Percentiles rank a stretch among this genome's conserved stretches.
phyloP scores from a whole-genome alignment of 2,797 vertebrate genomes.

The Otolemur crassicaudatus region DNA sequence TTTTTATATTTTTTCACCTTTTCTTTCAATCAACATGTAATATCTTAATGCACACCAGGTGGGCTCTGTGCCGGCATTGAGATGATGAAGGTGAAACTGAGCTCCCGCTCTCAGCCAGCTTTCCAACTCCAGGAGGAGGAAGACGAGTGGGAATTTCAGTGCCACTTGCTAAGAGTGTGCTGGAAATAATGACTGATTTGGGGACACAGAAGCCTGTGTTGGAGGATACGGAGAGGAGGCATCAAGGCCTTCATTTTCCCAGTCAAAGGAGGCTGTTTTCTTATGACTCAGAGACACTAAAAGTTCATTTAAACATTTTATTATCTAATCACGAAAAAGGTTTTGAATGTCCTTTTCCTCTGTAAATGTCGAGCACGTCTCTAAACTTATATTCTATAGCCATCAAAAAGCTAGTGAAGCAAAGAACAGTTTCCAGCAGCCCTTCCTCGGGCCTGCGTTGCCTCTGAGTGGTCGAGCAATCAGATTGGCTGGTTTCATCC shows the following conservation, averaged over 20 bases:
- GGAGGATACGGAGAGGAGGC: too few relatives aligned
- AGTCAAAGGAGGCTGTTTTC: neutral
- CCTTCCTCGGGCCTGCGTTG: neutral
- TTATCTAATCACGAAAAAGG: neutral
- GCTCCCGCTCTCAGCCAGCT: neutral
- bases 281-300: neutral
- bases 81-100: neutral
- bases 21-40: neutral
- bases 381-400: neutral
- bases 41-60: neutral
- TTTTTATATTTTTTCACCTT: neutral
- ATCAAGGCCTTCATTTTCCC: neutral
- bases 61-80: neutral
- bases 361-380: neutral
- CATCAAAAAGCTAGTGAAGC: neutral
- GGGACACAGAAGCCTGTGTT: neutral
- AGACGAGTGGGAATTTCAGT: neutral
- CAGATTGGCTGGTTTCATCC: neutral
- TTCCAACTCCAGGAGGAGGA: too few relatives aligned
- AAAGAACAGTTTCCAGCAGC: neutral
- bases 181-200: fast-evolving
- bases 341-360: neutral
- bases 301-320: neutral
- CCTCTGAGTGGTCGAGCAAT: neutral
- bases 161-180: neutral